A percentile compares a stretch with the other conserved stretches of the same genome.
These are phyloP conservation scores for Ardeotis arabs DNA, from an alignment of 2,113 vertebrate species.

Conservation along the genomic window DNA sequence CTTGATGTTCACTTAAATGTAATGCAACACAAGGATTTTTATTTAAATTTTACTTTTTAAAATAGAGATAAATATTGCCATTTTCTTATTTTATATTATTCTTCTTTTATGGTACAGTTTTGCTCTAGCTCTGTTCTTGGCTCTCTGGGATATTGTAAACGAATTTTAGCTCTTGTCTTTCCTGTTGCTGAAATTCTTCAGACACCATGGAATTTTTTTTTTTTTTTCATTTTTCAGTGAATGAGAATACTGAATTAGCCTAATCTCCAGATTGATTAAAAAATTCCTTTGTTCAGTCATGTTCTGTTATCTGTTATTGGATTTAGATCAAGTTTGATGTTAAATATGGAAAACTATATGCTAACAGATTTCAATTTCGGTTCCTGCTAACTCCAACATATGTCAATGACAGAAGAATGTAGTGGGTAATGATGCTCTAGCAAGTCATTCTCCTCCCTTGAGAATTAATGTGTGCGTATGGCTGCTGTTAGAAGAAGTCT, in stretches of 20 bases:
- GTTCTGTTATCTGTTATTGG: not conserved
- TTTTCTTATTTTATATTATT: not conserved
- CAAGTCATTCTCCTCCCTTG: not conserved
- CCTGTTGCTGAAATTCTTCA: not conserved
- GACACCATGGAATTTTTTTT: not conserved
- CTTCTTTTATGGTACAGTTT: not conserved
- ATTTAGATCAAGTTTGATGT: not conserved
- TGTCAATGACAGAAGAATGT: not conserved
- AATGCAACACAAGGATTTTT: not conserved
- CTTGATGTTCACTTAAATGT: not conserved
- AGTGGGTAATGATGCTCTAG: not conserved
- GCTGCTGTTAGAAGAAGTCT: not conserved
- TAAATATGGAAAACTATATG: not conserved
- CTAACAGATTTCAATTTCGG: not conserved
- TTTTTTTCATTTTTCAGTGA: not conserved
- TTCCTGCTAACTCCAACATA: not conserved
- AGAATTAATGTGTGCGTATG: not conserved
- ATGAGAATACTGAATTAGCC: not conserved
- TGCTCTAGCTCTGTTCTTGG: not conserved
- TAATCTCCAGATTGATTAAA: not conserved
- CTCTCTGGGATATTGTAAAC: not conserved
- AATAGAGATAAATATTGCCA: not conserved
- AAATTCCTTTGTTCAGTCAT: not conserved
- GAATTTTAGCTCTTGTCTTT: not conserved
- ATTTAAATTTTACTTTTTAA: not conserved